Conservation (phyloP, 2,888 invertebrate species). For the Drosophila paucipuncta region DNA sequence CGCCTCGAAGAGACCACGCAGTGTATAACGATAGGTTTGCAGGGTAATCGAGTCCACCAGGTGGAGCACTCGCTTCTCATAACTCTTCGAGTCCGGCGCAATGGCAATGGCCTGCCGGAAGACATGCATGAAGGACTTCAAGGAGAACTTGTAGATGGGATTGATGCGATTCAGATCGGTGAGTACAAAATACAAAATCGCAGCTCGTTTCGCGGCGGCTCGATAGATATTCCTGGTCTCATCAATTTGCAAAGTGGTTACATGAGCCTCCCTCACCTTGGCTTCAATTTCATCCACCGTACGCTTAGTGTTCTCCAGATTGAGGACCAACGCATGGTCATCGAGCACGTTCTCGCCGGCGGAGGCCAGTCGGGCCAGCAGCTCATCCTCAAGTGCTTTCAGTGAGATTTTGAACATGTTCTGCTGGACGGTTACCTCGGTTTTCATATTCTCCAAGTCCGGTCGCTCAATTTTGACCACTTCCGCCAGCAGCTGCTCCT, state of each 20-base stretch:
- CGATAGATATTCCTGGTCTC: constrained; percentile 95
- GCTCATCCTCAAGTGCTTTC: constrained; percentile 95
- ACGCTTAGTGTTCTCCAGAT: constrained; percentile 96
- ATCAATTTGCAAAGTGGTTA: constrained; percentile 95
- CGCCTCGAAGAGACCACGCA: constrained; percentile 95
- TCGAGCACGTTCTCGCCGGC: constrained; percentile 97
- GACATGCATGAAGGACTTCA: constrained; percentile 97
- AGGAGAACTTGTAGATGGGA: constrained; percentile 97
- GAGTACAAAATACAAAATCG: constrained; percentile 96
- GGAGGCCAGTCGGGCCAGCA: constrained; percentile 93
- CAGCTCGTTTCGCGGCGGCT: constrained; percentile 94
- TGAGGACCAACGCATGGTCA: constrained; percentile 95
- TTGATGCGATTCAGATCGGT: constrained; percentile 97
- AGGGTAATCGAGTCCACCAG: constrained; percentile 95
- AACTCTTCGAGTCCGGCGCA: constrained; percentile 89
- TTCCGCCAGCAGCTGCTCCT: constrained; percentile 96
- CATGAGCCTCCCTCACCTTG: constrained; percentile 94
- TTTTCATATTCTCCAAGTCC: constrained; percentile 94
- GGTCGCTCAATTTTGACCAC: constrained; percentile 97
- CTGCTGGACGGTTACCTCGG: constrained; percentile 95
- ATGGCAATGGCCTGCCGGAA: constrained; percentile 93
- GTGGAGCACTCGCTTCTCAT: constrained; percentile 90
- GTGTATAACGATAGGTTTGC: constrained; percentile 94
- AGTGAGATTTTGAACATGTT: constrained; percentile 97
- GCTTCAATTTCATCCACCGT: constrained; percentile 96